Evolutionary conservation across 2,888 invertebrate species (phyloP).

Genomic region (Acleris laterana): DNA sequence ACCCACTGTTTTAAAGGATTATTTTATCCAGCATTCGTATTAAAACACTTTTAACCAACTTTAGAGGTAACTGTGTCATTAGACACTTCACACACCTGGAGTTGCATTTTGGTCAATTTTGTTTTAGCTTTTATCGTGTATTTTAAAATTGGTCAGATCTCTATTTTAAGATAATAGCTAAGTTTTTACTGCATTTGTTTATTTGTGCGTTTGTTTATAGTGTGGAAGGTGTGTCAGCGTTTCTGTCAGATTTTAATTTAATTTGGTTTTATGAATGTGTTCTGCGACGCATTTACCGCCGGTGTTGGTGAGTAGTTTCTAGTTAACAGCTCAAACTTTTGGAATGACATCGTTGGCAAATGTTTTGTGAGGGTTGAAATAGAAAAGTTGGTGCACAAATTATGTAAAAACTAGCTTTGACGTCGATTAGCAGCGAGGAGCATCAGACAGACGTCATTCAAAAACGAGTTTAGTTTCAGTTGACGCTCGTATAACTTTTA

Average conservation of each 20-base stretch:
- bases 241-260: background rate
- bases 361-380: slow-evolving; percentile 7
- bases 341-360: slow-evolving; percentile 5
- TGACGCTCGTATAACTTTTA: background rate
- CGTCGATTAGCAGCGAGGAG: background rate
- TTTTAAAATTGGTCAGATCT: no score
- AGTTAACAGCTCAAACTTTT: slow-evolving; percentile 6
- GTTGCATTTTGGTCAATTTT: background rate
- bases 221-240: no score
- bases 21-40: slow-evolving; percentile 48
- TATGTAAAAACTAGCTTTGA: slow-evolving; percentile 7
- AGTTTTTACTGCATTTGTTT: no score
- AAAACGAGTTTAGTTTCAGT: background rate
- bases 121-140: no score
- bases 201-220: no score
- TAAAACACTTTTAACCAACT: slow-evolving; percentile 29
- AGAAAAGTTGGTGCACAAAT: slow-evolving; percentile 10
- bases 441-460: background rate
- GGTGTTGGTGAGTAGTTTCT: background rate
- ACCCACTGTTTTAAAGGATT: slow-evolving; percentile 57
- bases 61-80: slow-evolving; percentile 23
- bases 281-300: background rate
- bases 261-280: background rate
- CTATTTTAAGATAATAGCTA: no score
- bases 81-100: slow-evolving; percentile 14